phyloP scores from a whole-genome alignment of 2,797 vertebrate genomes.

The Agapornis canus region DNA sequence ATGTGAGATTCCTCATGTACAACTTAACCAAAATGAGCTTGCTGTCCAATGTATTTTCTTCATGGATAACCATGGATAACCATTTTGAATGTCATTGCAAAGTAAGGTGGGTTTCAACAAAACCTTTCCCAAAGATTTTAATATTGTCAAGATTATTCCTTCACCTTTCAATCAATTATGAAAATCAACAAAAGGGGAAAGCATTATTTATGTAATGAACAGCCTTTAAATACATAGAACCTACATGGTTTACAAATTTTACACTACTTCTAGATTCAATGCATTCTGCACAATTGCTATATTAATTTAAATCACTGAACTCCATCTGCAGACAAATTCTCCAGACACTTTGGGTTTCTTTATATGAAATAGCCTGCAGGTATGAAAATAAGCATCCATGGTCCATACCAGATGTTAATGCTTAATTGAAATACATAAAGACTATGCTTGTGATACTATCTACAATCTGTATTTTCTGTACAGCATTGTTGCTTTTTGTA shows the following conservation, averaged over 20 bases:
- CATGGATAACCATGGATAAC: not conserved
- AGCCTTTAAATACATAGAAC: not conserved
- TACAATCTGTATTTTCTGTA: not conserved
- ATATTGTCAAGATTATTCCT: not conserved
- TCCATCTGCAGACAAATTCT: conserved; percentile 48
- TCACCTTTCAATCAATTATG: not conserved
- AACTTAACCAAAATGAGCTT: not conserved
- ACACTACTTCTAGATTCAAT: not conserved
- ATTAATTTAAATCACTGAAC: conserved; percentile 42
- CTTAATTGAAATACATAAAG: conserved; percentile 61
- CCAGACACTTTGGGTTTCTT: not conserved
- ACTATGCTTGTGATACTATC: not conserved
- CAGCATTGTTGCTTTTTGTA: not conserved
- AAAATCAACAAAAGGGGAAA: conserved; percentile 15
- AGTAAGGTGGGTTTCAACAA: not conserved
- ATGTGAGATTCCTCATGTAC: not conserved
- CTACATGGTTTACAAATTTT: not conserved
- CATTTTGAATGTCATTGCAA: not conserved
- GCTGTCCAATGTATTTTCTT: not conserved
- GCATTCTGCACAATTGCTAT: conserved; percentile 6
- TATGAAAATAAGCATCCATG: conserved; percentile 47
- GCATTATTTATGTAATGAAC: not conserved
- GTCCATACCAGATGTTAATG: conserved; percentile 49
- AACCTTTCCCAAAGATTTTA: not conserved
- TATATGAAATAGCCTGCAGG: conserved; percentile 33